phyloP scores from a whole-genome alignment of 2,113 vertebrate species.

The Fulica atra region DNA sequence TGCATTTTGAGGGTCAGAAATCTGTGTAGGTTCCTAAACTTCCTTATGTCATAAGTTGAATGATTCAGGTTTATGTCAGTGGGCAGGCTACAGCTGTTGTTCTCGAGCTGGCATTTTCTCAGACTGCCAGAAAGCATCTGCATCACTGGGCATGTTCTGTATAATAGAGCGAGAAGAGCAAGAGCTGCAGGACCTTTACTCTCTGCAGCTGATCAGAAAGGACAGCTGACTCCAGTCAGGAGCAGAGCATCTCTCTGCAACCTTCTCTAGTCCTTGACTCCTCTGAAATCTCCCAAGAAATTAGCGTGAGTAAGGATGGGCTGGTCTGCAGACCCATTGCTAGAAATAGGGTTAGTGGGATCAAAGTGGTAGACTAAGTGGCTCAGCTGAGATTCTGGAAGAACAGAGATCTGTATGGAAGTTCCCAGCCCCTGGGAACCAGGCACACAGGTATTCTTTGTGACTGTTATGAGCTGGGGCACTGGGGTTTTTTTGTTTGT shows the following conservation, averaged over 20 bases:
- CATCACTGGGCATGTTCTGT: slow-evolving; percentile 57
- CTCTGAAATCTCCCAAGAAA: not conserved
- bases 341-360: not conserved
- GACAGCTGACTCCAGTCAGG: slow-evolving; percentile 51
- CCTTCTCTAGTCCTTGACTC: not conserved
- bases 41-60: slow-evolving; percentile 22
- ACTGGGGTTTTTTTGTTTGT: too few species aligned
- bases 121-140: slow-evolving; percentile 64
- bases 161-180: slow-evolving; percentile 52
- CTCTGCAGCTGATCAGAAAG: slow-evolving; percentile 50
- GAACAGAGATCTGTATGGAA: not conserved
- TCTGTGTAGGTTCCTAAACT: slow-evolving; percentile 4
- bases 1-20: not conserved
- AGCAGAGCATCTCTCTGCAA: slow-evolving; percentile 26
- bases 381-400: not conserved
- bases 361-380: not conserved
- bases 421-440: not conserved
- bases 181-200: slow-evolving; percentile 70
- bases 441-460: slow-evolving; percentile 62
- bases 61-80: slow-evolving; percentile 65
- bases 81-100: slow-evolving; percentile 63
- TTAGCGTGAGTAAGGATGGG: not conserved
- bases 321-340: not conserved
- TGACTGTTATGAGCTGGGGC: not conserved
- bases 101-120: slow-evolving; percentile 64